A percentile compares a stretch with the other conserved stretches of the same genome.
phyloP scores from a whole-genome alignment of 1,140 invertebrate species.

The Nasonia giraulti region DNA sequence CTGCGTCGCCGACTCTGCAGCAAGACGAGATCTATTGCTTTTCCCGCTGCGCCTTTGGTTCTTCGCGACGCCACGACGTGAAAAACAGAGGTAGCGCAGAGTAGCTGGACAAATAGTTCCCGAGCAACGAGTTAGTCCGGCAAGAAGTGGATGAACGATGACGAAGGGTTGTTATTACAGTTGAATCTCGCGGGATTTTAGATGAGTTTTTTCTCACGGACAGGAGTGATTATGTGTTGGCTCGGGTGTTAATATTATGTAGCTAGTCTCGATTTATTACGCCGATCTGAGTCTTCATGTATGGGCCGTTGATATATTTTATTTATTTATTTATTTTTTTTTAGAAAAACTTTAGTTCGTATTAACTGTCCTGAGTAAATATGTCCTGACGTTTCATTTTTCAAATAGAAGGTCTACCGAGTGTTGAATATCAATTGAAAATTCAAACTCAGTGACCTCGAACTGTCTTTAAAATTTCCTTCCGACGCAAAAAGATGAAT shows the following conservation, averaged over 20 bases:
- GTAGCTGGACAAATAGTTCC: constrained; percentile 7
- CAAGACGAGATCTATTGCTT: constrained; percentile 10
- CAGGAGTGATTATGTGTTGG: not conserved
- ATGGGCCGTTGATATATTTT: too few species aligned
- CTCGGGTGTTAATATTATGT: not conserved
- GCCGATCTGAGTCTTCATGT: not conserved
- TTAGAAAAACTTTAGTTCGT: too few species aligned
- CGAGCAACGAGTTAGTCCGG: not conserved
- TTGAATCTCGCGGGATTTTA: not conserved
- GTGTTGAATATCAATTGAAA: too few species aligned
- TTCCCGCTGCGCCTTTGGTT: constrained; percentile 1
- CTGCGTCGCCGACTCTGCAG: not conserved
- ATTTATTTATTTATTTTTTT: too few species aligned
- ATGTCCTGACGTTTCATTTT: too few species aligned
- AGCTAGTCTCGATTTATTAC: not conserved
- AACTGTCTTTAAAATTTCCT: too few species aligned
- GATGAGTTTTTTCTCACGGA: not conserved
- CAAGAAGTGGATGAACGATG: constrained; percentile 14
- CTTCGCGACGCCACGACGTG: not conserved
- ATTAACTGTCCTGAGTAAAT: too few species aligned
- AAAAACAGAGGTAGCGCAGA: not conserved
- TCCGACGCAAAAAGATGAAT: too few species aligned
- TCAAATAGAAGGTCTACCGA: too few species aligned
- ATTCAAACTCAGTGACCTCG: too few species aligned
- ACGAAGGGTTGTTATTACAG: constrained; percentile 8